These are phyloP conservation scores for Apis florea DNA, from an alignment of 1,140 invertebrate species.

Conservation along the genomic window DNA sequence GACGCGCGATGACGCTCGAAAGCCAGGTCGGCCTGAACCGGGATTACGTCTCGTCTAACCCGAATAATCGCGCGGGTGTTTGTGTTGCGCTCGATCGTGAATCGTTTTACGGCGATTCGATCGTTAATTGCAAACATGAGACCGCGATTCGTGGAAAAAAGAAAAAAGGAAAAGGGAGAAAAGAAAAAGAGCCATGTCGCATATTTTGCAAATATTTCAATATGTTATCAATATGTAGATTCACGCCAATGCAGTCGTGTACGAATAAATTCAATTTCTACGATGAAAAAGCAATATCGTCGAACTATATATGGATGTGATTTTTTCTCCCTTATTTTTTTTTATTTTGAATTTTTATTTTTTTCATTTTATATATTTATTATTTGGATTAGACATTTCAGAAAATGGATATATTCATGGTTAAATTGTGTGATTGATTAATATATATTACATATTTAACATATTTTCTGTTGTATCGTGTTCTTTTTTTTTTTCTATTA, in stretches of 20 bases:
- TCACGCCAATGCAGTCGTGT: not conserved
- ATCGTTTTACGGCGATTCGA: not conserved
- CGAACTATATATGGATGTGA: not conserved
- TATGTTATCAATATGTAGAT: conserved; percentile 7
- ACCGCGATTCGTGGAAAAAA: not conserved
- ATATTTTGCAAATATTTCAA: not conserved
- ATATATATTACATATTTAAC: too few species aligned
- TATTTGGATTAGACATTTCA: not conserved
- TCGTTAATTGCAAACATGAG: not conserved
- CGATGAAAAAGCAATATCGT: not conserved
- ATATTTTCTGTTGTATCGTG: too few species aligned
- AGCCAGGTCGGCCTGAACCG: conserved; percentile 13
- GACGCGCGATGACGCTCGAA: conserved; percentile 47
- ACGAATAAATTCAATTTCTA: not conserved
- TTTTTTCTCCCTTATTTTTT: not conserved
- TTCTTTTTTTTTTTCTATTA: too few species aligned
- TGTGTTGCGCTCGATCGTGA: not conserved
- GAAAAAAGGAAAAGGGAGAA: not conserved
- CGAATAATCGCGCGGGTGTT: conserved; percentile 17
- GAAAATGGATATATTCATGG: not conserved
- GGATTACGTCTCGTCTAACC: conserved; percentile 15
- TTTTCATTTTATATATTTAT: not conserved
- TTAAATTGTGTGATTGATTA: not conserved
- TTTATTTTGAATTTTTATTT: not conserved
- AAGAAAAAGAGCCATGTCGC: not conserved